Base-by-base conservation (phyloP, 1,140 invertebrate species). In the Heliothis virescens region DNA sequence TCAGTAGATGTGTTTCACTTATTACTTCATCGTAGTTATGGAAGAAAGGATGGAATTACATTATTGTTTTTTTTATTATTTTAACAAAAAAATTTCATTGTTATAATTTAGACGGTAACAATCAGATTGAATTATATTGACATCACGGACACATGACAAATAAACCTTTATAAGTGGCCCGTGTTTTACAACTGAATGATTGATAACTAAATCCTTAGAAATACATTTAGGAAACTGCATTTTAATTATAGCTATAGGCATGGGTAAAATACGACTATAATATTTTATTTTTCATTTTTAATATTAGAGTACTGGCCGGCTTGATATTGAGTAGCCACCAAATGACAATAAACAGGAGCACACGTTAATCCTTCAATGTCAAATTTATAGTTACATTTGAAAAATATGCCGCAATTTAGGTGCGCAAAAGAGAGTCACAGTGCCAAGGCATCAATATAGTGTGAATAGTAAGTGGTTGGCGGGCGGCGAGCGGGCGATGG, bases 361-460 rank as follows among this genome's bases (percentile, higher is more conserved):
- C 21, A 52, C 60, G 60, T 18, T 72, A 57, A 80, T 74, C 55
- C 57, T 81, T 85, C 80, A 87, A 85, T 90, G 90, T 93, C 91
- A 93, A 93, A 93, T 90, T 93, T 80, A 76, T 89, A 91, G 92
- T 93, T 86, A 85, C 81, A 83, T 79, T 84, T 85, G 77, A 79
- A 74, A 89, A 92, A 86, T 86, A 90, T 92, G 90, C 79, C 79
- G 84, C 83, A 86, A 82, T 89, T 85, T 88, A 85, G 62, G 71
- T 63, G 74, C 10, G 18, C n/a, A 15, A 60, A 21, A 67, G 73
- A 18, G 50, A 57, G 74, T n/a, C n/a, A 73, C 16, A 48, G 60
- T 47, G 60, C 13, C 34, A 52, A 53, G 55, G 29, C 53, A 29
- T 41, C 72, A 73, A 79, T 59, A 71, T 71, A 77, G 75, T 50